phyloP scores from a whole-genome alignment of 2,888 invertebrate species.

The Acrobasis consociella region DNA sequence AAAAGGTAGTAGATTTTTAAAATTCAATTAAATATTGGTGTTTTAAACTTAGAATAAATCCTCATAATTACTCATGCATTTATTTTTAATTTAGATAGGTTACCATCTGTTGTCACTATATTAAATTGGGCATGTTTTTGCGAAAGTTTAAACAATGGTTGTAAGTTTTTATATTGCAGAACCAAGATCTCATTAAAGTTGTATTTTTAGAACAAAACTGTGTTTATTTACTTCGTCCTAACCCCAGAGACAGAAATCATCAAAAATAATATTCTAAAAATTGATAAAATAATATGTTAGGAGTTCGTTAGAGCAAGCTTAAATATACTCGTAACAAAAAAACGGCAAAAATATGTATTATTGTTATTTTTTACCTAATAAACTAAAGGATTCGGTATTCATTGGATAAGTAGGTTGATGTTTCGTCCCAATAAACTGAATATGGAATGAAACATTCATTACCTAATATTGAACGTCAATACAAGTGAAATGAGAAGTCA shows the following conservation, averaged over 20 bases:
- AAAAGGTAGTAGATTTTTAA: no score
- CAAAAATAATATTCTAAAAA: no score
- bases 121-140: not conserved
- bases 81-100: no score
- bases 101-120: not conserved
- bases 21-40: no score
- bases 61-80: no score
- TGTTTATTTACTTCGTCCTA: not conserved
- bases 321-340: no score
- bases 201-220: not conserved
- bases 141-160: not conserved
- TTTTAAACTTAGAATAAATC: no score
- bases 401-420: conserved; percentile 25
- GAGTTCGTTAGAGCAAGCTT: no score
- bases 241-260: not conserved
- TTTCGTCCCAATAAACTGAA: conserved; percentile 24
- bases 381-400: conserved; percentile 4
- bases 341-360: not conserved
- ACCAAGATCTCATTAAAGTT: conserved; percentile 14
- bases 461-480: conserved; percentile 25
- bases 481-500: conserved; percentile 29
- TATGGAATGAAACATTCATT: conserved; percentile 35
- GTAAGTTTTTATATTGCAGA: not conserved
- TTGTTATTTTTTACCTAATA: not conserved
- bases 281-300: not conserved